Evolutionary conservation across 30 jellyfish, hydroid and myxozoan genomes (phyloP), one percentile per base, ranked within the genome.

Genomic region (Cassiopea andromeda): DNA sequence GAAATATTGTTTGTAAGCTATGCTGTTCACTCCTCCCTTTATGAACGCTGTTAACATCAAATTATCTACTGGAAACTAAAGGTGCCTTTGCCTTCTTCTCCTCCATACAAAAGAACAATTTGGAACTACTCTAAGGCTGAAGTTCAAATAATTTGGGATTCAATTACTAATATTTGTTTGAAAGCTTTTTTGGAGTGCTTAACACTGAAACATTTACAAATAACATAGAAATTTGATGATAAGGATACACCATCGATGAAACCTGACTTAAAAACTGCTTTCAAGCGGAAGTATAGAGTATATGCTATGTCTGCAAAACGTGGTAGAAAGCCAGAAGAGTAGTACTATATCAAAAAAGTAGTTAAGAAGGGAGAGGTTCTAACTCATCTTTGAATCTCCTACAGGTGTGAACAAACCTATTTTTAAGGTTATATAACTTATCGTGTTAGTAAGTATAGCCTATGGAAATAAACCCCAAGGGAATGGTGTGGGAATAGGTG

Each of bases 201-300:
- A 78, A 18, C 64, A 44, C 90, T 45, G 92, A 83, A 38, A 45
- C 64, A 1, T 81, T 81, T 47, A 81, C 81, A 61, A 54, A 69
- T 69, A 17, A 75, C 49, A 44, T 83, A 27, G 70, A 83, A 69
- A 83, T 83, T 69, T 72, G 85, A 83, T 70, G 92, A 83, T 72
- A 83, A 46, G 46, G 92, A 70, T 83, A 75, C 92, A 46, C 92
- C 85, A 60, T 83, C 86, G 92, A 72, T 83, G 92, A 83, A 69
- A 77, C 75, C 58, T 19, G 92, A 83, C 69, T 19, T 27, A 48
- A 83, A 83, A 83, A 83, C 92, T 69, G 92, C 74, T 48, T 67
- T 83, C 19, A 83, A 72, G 92, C 92, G 92, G 77, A 83, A 81
- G 64, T 78, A 81, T 46, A 81, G 90, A 68, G 46, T 81, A 60